phyloP scores from a whole-genome alignment of 2,113 vertebrate genomes.

The Ictalurus punctatus region DNA sequence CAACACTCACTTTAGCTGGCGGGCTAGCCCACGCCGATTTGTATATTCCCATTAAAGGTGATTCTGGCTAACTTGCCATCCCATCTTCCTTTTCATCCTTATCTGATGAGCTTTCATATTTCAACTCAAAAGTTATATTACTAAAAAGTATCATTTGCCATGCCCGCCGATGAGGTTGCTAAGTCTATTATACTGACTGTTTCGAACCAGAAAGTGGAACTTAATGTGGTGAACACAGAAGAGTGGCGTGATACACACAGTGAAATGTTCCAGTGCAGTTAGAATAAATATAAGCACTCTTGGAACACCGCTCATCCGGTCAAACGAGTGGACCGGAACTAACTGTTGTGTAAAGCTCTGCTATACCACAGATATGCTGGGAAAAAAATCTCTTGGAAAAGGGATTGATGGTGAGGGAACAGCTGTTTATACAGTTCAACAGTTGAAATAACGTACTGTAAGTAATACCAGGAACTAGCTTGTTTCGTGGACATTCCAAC shows the following conservation, averaged over 20 bases:
- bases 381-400: not conserved
- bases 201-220: not conserved
- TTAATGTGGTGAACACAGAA: not conserved
- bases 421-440: not conserved
- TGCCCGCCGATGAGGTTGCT: not conserved
- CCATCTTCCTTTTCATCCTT: not conserved
- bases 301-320: not conserved
- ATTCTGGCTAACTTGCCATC: not conserved
- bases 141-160: not conserved
- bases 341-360: not conserved
- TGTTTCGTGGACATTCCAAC: not conserved
- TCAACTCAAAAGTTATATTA: not conserved
- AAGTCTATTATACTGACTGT: not conserved
- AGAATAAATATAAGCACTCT: not conserved
- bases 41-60: not conserved
- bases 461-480: not conserved
- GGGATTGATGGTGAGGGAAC: not conserved
- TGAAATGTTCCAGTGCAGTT: not conserved
- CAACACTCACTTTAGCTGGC: not conserved
- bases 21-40: not conserved
- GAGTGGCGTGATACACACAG: not conserved
- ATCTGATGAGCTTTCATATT: not conserved
- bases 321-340: not conserved
- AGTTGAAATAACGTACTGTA: not conserved
- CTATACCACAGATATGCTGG: not conserved